Percentiles rank a stretch among this genome's conserved stretches.
Evolutionary conservation across 2,797 vertebrate species (phyloP).

Genomic region (Myotis findleyi): DNA sequence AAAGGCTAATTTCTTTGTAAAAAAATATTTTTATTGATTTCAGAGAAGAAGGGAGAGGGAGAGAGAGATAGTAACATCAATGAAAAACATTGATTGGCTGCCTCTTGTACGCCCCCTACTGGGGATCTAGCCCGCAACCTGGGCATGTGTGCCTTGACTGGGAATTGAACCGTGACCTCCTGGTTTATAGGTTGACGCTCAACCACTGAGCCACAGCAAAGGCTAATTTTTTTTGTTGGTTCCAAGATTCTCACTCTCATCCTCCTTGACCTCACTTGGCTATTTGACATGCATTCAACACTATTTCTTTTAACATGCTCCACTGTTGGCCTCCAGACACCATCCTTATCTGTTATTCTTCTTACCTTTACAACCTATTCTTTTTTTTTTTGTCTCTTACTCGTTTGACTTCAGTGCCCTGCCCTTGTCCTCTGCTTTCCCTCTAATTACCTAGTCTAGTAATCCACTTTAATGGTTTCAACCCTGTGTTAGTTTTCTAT

Average conservation of each 20-base stretch:
- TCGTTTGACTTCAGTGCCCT: neutral
- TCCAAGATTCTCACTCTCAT: neutral
- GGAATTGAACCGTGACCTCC: no score
- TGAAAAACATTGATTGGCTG: no score
- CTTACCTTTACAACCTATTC: neutral
- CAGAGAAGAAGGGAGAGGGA: no score
- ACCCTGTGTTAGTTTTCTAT: neutral
- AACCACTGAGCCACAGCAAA: neutral
- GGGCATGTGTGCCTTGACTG: no score
- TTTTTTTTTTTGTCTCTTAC: neutral
- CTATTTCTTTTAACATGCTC: neutral
- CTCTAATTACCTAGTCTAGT: neutral
- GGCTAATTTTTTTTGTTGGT: slow-evolving; percentile 4
- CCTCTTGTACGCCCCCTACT: no score
- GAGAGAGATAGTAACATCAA: neutral
- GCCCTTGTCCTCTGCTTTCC: slow-evolving; percentile 3
- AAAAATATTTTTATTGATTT: no score
- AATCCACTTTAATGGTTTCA: neutral
- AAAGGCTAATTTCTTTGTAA: neutral
- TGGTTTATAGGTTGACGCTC: no score
- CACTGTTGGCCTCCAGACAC: neutral
- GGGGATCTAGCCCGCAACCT: no score
- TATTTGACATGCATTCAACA: neutral
- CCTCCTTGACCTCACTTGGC: neutral
- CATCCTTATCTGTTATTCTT: neutral